Evolutionary conservation across 2,888 invertebrate species (phyloP).

Genomic region (Acronicta psi): DNA sequence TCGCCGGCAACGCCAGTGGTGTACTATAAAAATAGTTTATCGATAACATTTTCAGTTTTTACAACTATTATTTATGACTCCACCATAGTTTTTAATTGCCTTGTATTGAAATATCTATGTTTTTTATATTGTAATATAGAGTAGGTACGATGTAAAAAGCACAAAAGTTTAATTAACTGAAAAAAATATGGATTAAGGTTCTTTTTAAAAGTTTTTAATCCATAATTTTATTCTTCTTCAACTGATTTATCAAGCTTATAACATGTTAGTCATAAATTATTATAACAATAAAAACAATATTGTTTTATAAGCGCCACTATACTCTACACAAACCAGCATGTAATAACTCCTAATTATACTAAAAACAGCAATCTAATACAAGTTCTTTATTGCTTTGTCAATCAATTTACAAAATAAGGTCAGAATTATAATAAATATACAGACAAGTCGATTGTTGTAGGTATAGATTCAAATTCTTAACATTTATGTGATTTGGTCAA

Average conservation of each 20-base stretch:
- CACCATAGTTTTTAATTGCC: slow-evolving; percentile 18
- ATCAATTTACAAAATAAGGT: slow-evolving; percentile 47
- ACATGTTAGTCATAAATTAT: neutral
- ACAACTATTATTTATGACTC: slow-evolving; percentile 38
- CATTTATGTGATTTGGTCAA: slow-evolving; percentile 38
- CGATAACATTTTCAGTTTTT: slow-evolving; percentile 57
- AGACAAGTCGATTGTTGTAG: slow-evolving; percentile 19
- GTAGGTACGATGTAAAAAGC: no score
- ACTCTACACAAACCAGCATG: neutral
- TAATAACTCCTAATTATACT: slow-evolving; percentile 10
- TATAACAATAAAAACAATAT: neutral
- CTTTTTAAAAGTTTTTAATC: no score
- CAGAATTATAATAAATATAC: slow-evolving; percentile 45
- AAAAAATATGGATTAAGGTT: no score
- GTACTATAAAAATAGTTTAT: slow-evolving; percentile 66
- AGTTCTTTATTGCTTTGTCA: slow-evolving; percentile 28
- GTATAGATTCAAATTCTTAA: slow-evolving; percentile 13
- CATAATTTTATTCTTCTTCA: no score
- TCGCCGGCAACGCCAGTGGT: slow-evolving; percentile 68
- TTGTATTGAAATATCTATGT: slow-evolving; percentile 26
- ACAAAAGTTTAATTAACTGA: no score
- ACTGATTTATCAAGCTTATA: neutral
- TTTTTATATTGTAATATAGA: neutral
- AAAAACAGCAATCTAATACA: slow-evolving; percentile 11
- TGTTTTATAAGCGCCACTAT: slow-evolving; percentile 1